phyloP scores from a whole-genome alignment of 1,140 invertebrate species.

The Danaus plexippus region DNA sequence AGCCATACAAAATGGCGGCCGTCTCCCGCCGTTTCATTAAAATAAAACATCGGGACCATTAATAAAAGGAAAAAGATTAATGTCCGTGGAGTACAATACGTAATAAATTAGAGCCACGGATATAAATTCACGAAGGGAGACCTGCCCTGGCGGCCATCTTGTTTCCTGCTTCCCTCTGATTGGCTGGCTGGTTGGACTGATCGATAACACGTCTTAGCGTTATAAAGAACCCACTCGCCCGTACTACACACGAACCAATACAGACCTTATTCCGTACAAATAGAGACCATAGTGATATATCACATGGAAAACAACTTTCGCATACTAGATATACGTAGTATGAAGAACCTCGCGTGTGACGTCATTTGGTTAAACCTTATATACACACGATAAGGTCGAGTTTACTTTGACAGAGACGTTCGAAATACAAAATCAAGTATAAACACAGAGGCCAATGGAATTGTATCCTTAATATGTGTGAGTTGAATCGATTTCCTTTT shows the following conservation, averaged over 20 bases:
- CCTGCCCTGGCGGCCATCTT: conserved; percentile 53
- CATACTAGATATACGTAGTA: background rate
- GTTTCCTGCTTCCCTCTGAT: conserved; percentile 30
- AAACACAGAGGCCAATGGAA: background rate
- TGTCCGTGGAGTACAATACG: conserved; percentile 52
- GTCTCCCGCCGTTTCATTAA: conserved; percentile 54
- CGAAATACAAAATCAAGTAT: background rate
- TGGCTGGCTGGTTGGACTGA: conserved; percentile 46
- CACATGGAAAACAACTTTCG: too few species aligned
- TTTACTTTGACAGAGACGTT: background rate
- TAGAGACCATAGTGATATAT: background rate
- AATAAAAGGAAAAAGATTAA: conserved; percentile 67
- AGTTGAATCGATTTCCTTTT: too few species aligned
- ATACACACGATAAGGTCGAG: background rate
- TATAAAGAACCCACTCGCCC: conserved; percentile 22
- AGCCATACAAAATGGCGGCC: conserved; percentile 40
- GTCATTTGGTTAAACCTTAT: background rate
- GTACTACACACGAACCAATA: background rate
- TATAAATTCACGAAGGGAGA: conserved; percentile 45
- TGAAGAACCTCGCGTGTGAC: background rate
- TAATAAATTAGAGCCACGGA: conserved; percentile 57
- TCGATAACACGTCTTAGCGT: conserved; percentile 41
- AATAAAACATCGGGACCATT: conserved; percentile 60
- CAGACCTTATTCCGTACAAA: conserved; percentile 1
- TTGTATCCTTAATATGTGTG: too few species aligned